A percentile compares a stretch with the other conserved stretches of the same genome.
phyloP scores from a whole-genome alignment of 2,113 vertebrate species.

The Pseudopipra pipra region DNA sequence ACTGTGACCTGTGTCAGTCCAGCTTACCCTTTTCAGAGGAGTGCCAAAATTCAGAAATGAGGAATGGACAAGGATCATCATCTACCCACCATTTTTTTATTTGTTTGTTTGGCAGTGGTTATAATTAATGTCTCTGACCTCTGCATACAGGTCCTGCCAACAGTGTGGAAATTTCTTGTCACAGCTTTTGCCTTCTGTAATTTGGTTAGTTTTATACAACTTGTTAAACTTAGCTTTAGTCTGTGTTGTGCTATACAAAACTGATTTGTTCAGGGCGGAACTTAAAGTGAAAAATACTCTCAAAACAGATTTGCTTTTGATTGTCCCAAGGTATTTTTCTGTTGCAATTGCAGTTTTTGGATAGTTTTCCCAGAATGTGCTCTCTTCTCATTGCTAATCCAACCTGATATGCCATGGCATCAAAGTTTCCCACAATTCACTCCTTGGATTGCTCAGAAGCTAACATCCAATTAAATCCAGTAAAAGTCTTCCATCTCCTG shows the following conservation, averaged over 20 bases:
- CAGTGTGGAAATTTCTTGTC: not conserved
- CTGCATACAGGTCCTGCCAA: not conserved
- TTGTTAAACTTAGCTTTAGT: not conserved
- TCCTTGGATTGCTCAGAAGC: slow-evolving; percentile 2
- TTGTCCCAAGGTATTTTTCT: not conserved
- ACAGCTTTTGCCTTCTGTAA: not conserved
- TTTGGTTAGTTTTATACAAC: not conserved
- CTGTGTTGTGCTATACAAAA: not conserved
- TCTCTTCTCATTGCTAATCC: slow-evolving; percentile 6
- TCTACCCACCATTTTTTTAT: not conserved
- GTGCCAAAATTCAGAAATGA: not conserved
- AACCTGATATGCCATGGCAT: not conserved
- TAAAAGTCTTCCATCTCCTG: slow-evolving; percentile 38
- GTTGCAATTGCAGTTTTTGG: not conserved
- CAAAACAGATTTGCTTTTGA: slow-evolving; percentile 3
- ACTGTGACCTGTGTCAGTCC: not conserved
- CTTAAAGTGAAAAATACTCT: slow-evolving; percentile 2
- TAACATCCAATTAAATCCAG: slow-evolving; percentile 50
- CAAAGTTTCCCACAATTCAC: slow-evolving; percentile 25
- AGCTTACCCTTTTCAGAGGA: not conserved
- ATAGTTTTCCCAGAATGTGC: not conserved
- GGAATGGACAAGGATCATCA: not conserved
- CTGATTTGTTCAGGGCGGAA: not conserved
- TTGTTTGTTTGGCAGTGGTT: not conserved
- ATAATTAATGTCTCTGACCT: not conserved